Evolutionary conservation across 2,113 vertebrate species (phyloP).

Genomic region (Electrona antarctica): DNA sequence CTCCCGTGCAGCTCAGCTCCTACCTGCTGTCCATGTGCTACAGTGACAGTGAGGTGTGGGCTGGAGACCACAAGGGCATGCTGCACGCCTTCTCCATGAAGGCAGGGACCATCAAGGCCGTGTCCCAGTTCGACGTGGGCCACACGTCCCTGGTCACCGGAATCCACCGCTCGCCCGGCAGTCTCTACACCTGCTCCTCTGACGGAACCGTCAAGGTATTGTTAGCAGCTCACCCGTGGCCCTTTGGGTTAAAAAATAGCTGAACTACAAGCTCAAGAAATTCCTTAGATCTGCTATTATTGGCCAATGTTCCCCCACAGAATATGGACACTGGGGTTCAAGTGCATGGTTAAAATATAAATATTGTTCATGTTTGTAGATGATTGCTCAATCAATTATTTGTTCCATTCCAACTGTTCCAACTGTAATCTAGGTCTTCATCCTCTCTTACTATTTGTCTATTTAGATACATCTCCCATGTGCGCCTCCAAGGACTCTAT

Average conservation of each 20-base stretch:
- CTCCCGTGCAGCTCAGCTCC: conserved; percentile 80
- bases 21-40: conserved; percentile 89
- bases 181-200: conserved; percentile 88
- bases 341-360: too few species aligned
- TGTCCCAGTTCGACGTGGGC: conserved; percentile 84
- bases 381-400: too few species aligned
- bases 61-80: conserved; percentile 85
- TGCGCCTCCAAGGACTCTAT: conserved; percentile 86
- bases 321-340: too few species aligned
- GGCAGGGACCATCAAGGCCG: conserved; percentile 73
- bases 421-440: neutral
- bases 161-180: conserved; percentile 81
- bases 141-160: conserved; percentile 88
- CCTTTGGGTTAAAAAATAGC: too few species aligned
- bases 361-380: too few species aligned
- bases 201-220: conserved; percentile 87
- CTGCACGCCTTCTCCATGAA: conserved; percentile 84
- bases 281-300: too few species aligned
- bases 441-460: neutral
- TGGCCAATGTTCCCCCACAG: too few species aligned
- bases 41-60: conserved; percentile 85
- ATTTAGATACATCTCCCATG: conserved; percentile 88
- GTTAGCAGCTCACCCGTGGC: too few species aligned
- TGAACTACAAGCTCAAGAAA: too few species aligned
- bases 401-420: too few species aligned